phyloP scores from a whole-genome alignment of 2,888 invertebrate genomes.

The Lycaena phlaeas region DNA sequence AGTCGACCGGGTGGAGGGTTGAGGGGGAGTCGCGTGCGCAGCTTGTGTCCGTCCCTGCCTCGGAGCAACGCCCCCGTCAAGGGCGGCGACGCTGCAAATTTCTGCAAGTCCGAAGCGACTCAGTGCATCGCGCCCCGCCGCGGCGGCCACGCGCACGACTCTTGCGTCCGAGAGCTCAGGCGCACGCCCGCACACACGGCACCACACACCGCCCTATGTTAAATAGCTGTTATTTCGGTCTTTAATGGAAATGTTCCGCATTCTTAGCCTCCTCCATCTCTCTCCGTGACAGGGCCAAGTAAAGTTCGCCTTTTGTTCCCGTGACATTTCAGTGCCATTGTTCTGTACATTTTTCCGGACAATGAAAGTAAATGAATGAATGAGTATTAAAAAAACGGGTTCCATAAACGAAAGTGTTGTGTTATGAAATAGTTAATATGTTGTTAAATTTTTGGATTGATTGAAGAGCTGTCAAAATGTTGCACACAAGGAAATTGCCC shows the following conservation, averaged over 20 bases:
- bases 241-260: constrained; percentile 67
- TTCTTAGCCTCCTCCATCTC: constrained; percentile 46
- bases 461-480: constrained; percentile 46
- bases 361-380: constrained; percentile 53
- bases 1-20: constrained; percentile 34
- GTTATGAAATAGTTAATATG: constrained; percentile 50
- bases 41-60: constrained; percentile 65
- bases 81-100: constrained; percentile 72
- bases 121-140: constrained; percentile 72
- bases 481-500: constrained; percentile 58
- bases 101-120: constrained; percentile 67
- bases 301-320: constrained; percentile 34
- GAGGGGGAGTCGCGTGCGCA: constrained; percentile 68
- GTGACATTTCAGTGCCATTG: constrained; percentile 33
- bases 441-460: constrained; percentile 35
- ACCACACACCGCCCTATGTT: constrained; percentile 53
- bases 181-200: constrained; percentile 41
- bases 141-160: constrained; percentile 66
- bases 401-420: constrained; percentile 56
- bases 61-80: constrained; percentile 73
- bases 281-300: constrained; percentile 20
- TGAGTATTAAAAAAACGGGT: constrained; percentile 49
- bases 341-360: constrained; percentile 36
- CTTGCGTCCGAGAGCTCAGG: constrained; percentile 30
- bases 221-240: constrained; percentile 69